These are phyloP conservation scores for Clunio marinus DNA, from an alignment of 2,888 invertebrate genomes.

Conservation along the genomic window DNA sequence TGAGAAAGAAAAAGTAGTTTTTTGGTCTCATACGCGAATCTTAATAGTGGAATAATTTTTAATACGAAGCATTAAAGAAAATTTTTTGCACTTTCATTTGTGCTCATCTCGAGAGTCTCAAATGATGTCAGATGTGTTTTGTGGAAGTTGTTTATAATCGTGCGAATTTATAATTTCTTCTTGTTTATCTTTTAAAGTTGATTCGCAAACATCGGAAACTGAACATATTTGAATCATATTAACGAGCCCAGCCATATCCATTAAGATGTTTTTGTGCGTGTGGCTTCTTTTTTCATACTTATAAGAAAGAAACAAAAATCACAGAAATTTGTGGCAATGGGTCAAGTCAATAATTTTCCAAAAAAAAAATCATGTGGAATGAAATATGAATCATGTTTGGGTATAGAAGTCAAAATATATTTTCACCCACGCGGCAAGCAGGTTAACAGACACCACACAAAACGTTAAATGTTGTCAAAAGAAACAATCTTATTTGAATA, in stretches of 20 bases:
- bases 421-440: background rate
- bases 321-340: constrained; percentile 19
- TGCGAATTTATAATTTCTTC: no score
- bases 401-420: background rate
- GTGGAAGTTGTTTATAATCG: background rate
- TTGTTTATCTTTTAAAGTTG: no score
- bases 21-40: background rate
- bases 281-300: no score
- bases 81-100: constrained; percentile 12
- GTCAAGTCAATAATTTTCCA: background rate
- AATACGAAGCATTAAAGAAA: background rate
- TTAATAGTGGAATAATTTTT: no score
- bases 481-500: no score
- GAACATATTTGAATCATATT: no score
- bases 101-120: background rate
- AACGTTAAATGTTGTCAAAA: no score
- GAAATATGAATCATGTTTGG: background rate
- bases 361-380: background rate
- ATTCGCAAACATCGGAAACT: constrained; percentile 16
- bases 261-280: background rate
- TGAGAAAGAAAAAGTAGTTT: constrained; percentile 23
- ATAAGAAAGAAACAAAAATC: no score
- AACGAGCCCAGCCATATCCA: no score
- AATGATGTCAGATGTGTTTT: constrained; percentile 22
- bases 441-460: no score